Conservation (phyloP, 2,113 vertebrate genomes). For the Balaeniceps rex region DNA sequence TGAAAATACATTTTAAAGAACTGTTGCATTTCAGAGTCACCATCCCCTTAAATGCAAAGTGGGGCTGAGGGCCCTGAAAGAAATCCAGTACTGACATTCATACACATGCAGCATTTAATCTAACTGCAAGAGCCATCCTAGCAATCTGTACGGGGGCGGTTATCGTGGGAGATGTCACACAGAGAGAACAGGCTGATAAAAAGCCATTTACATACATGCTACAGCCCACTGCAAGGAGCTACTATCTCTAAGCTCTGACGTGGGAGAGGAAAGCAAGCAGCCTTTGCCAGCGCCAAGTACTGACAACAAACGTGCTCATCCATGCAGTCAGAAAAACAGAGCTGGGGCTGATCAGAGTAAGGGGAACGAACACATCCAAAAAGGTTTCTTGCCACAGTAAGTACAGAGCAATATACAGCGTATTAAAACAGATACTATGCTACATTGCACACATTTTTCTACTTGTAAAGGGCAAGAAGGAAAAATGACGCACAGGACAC, state of each 20-base stretch:
- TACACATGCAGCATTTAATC: neutral
- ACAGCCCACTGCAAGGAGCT: neutral
- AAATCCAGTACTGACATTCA: neutral
- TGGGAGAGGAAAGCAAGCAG: neutral
- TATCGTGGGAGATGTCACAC: neutral
- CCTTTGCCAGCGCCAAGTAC: neutral
- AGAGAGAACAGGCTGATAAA: conserved; percentile 4
- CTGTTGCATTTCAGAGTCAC: neutral
- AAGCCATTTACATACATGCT: neutral
- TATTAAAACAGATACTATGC: neutral
- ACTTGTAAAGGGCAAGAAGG: neutral
- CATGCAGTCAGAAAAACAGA: neutral
- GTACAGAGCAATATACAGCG: neutral
- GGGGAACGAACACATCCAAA: neutral
- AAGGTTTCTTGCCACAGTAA: neutral
- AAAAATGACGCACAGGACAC: neutral
- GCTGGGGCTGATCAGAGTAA: neutral
- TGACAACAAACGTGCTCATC: neutral
- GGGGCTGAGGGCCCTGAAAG: neutral
- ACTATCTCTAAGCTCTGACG: neutral
- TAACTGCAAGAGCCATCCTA: neutral
- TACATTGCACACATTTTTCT: neutral
- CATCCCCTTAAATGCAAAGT: neutral
- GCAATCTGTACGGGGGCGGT: neutral
- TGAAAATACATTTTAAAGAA: neutral